Base-by-base conservation (phyloP, 2,113 vertebrate species). In the Pungitius pungitius region DNA sequence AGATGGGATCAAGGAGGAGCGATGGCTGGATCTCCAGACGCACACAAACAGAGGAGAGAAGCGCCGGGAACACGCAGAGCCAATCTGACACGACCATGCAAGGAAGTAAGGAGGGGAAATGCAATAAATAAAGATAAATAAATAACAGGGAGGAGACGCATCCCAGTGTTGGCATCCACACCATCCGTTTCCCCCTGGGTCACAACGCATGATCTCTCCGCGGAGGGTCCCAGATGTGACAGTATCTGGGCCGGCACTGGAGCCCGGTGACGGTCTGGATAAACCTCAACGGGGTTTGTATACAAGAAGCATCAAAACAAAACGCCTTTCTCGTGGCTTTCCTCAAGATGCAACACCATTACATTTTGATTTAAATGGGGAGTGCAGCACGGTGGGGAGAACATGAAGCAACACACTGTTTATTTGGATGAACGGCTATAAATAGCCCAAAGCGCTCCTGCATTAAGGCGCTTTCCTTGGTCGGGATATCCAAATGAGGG, bases 1-100 rank as follows among this genome's bases (percentile, higher is more conserved):
- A 92, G 81, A 94, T 94, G 88, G 81, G 84, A 87, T 90, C 78
- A 27, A 64, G 79, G 77, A 92, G 89, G 75, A 87, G 85, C 78
- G 79, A 85, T 68, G 81, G 88, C 76, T 82, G 80, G 75, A 56
- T 76, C 68, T 76, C 67, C 75, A 80, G 83, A 58, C 79, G 81
- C 76, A 80, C 65, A 74, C 75, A 35, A 62, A 37, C 55, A 87
- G n/a, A 22, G 67, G 79, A 80, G 66, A 73, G 77, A 57, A 77
- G 72, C 42, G 59, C 59, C 56, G 20, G 52, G 42, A 37, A 13
- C 40, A 61, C 24, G 9, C 43, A 67, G 81, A 79, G 80, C 42
- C 43, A 62, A 89, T 84, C 51, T 81, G 86, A 90, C 85, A 84
- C 61, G 82, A n/a, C 69, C 62, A 12, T 30, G 67, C 74, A 57